These are phyloP conservation scores for Pangasius djambal DNA, from an alignment of 2,797 vertebrate species.

Conservation along the genomic window DNA sequence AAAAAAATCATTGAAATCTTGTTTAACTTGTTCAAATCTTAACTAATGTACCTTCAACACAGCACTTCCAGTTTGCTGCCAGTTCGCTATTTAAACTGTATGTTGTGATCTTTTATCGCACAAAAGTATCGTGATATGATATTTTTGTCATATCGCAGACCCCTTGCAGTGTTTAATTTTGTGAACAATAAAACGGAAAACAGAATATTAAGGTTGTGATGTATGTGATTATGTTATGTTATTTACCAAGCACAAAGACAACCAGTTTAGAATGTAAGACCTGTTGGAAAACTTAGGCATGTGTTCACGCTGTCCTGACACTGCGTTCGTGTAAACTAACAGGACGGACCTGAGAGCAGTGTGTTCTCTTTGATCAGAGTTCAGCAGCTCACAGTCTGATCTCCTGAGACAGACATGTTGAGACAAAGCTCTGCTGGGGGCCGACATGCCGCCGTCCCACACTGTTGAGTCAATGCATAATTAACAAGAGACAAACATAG, in stretches of 20 bases:
- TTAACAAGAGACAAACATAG: slow-evolving; percentile 34
- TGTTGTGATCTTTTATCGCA: background rate
- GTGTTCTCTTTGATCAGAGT: background rate
- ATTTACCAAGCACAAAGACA: no score
- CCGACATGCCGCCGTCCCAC: background rate
- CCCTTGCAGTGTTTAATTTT: background rate
- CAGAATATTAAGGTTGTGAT: background rate
- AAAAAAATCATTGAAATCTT: no score
- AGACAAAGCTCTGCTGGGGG: background rate
- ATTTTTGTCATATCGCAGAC: background rate
- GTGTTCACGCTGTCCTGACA: background rate
- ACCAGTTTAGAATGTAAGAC: background rate
- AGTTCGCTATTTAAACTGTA: background rate
- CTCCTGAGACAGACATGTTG: background rate
- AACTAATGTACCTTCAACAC: background rate
- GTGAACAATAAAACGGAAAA: background rate
- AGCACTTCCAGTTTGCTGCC: background rate
- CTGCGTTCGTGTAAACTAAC: background rate
- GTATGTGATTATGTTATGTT: background rate
- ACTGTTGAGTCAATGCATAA: slow-evolving; percentile 35
- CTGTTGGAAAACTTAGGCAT: background rate
- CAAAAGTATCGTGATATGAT: no score
- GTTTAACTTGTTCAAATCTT: no score
- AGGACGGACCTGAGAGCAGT: background rate
- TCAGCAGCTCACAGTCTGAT: background rate